Evolutionary conservation across 2,888 invertebrate genomes (phyloP), one percentile per base, ranked within the genome.

Genomic region (Andrena fulva): DNA sequence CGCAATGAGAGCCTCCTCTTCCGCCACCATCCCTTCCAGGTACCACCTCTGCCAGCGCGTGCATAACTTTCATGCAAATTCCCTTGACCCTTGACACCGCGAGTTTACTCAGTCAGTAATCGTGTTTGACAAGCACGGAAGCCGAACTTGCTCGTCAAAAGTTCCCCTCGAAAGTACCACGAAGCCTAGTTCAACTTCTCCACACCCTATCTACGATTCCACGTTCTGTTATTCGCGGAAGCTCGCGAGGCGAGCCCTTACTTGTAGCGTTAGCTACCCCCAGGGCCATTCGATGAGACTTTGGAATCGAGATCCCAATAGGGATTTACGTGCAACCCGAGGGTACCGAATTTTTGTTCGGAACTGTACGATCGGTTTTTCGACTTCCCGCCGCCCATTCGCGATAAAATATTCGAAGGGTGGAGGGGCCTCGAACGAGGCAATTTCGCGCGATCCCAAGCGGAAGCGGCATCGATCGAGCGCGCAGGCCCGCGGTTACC

Each of bases 1-100:
- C 42, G 1, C 42, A 42, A 12, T 42, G 42, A 10, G 35, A 42
- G 42, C 42, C 42, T 42, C 42, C 42, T 42, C 42, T 42, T 42
- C 42, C 42, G 4, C 42, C 12, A 42, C 12, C 12, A 42, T 42
- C 54, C 54, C 8, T 24, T 56, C 3, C 27, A 56, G 54, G 24
- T 24, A 56, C 24, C 54, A 20, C 8, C 42, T 35, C 35, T 24
- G 42, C 12, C 35, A 33, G 69, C 42, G 6, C 7, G 31, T 54
- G 31, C 33, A 31, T 35, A 70, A 70, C 70, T 60, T 70, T 7
- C 70, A 70, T 42, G 59, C 81, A 88, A 88, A 89, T 89, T 85
- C 78, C 67, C 74, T 86, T 87, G 88, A 85, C 87, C 85, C 66
- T 59, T 72, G 35, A 60, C 73, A 60, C 27, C 33, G 16, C 56